Conservation (phyloP, 2,888 invertebrate genomes). For the Allacma fusca region DNA sequence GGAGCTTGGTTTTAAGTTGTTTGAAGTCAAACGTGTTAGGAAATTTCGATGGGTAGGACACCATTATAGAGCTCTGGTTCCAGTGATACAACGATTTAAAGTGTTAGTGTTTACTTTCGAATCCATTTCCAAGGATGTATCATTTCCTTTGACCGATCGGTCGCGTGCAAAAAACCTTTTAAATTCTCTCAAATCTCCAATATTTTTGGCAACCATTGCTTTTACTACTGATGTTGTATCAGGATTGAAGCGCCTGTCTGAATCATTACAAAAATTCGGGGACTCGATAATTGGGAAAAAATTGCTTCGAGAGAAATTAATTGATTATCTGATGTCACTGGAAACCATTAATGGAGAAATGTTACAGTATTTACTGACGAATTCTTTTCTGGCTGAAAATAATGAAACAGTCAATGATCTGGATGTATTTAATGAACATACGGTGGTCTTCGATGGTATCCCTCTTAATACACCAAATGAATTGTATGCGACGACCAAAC, state of each 20-base stretch:
- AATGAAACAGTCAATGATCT: no score
- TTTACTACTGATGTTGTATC: neutral
- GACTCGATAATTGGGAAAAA: neutral
- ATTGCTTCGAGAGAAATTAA: no score
- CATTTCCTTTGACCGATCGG: neutral
- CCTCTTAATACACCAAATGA: no score
- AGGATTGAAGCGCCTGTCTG: neutral
- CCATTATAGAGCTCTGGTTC: neutral
- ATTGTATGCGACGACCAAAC: no score
- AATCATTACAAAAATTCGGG: neutral
- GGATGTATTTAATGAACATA: no score
- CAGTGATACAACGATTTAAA: neutral
- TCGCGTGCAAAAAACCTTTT: neutral
- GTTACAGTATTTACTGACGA: no score
- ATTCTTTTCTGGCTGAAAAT: no score
- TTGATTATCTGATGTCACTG: no score
- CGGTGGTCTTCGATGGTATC: no score
- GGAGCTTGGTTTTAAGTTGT: neutral
- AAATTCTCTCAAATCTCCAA: neutral
- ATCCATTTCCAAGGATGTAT: neutral
- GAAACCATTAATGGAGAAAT: no score
- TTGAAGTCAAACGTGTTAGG: slow-evolving; percentile 1
- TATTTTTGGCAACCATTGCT: neutral
- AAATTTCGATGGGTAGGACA: slow-evolving; percentile 3
- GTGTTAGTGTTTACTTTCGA: neutral